These are phyloP conservation scores for Megaceryle maxima DNA, from an alignment of 2,113 vertebrate species.

Conservation along the genomic window DNA sequence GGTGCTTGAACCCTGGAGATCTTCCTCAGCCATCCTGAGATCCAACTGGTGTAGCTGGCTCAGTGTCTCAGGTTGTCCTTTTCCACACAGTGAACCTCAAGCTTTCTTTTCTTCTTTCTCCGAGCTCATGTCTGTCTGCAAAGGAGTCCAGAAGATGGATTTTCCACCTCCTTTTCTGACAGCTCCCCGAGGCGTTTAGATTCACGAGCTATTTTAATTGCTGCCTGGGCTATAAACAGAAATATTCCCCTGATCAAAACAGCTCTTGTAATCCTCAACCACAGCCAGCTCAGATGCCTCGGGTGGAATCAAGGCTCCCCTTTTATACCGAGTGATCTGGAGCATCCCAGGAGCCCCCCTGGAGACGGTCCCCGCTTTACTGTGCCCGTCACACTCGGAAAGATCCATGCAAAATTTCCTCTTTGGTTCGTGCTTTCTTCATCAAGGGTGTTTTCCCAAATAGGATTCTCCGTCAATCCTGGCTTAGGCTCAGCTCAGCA, in stretches of 20 bases:
- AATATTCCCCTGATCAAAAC: background rate
- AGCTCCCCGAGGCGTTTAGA: background rate
- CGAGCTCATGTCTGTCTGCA: background rate
- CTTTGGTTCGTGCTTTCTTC: background rate
- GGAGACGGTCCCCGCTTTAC: fast-evolving
- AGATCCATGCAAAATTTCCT: background rate
- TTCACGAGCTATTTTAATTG: conserved; percentile 24
- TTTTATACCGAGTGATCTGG: background rate
- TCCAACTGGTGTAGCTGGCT: fast-evolving
- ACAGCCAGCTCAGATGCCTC: background rate
- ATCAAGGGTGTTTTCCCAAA: conserved; percentile 55
- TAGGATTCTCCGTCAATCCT: conserved; percentile 57
- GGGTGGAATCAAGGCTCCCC: background rate
- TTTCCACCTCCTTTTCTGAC: background rate
- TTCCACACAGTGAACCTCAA: background rate
- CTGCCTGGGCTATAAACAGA: conserved; percentile 41
- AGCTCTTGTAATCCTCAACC: background rate
- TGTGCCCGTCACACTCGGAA: background rate
- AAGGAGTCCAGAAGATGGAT: background rate
- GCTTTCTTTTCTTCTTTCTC: background rate
- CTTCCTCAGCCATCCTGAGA: conserved; percentile 4
- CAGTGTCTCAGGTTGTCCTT: fast-evolving
- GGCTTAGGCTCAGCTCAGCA: conserved; percentile 53
- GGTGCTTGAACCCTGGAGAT: background rate
- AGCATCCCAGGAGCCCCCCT: background rate